Conservation (phyloP, 1,140 invertebrate species). For the Hyles euphorbiae region DNA sequence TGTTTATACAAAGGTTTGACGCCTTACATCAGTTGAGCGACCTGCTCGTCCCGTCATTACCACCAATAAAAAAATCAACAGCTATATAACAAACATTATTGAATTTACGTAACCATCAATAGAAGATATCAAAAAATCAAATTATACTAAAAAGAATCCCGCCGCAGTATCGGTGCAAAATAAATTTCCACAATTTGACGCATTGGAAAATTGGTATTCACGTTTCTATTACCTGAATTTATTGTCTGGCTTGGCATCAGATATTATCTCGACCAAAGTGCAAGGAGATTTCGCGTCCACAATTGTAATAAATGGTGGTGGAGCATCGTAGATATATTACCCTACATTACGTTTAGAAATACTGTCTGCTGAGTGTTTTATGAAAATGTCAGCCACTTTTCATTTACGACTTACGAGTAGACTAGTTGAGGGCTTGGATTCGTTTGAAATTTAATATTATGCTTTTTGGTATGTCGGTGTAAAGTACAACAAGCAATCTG, state of each 20-base stretch:
- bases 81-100: too few relatives aligned
- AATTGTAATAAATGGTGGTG: constrained; percentile 19
- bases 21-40: not conserved
- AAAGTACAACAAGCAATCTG: too few relatives aligned
- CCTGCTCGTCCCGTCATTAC: not conserved
- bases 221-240: constrained; percentile 40
- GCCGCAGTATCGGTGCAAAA: too few relatives aligned
- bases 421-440: too few relatives aligned
- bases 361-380: not conserved
- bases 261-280: constrained; percentile 26
- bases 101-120: too few relatives aligned
- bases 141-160: too few relatives aligned
- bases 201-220: constrained; percentile 31
- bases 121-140: too few relatives aligned
- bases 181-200: too few relatives aligned
- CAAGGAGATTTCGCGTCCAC: constrained; percentile 8
- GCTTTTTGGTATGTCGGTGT: too few relatives aligned
- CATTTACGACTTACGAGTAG: too few relatives aligned
- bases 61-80: not conserved
- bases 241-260: constrained; percentile 31
- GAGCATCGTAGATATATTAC: constrained; percentile 15
- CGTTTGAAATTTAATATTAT: too few relatives aligned
- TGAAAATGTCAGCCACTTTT: too few relatives aligned
- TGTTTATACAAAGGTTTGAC: not conserved
- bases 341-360: constrained; percentile 11